Evolutionary conservation across 2,113 vertebrate genomes (phyloP).

Genomic region (Sorex fumeus): DNA sequence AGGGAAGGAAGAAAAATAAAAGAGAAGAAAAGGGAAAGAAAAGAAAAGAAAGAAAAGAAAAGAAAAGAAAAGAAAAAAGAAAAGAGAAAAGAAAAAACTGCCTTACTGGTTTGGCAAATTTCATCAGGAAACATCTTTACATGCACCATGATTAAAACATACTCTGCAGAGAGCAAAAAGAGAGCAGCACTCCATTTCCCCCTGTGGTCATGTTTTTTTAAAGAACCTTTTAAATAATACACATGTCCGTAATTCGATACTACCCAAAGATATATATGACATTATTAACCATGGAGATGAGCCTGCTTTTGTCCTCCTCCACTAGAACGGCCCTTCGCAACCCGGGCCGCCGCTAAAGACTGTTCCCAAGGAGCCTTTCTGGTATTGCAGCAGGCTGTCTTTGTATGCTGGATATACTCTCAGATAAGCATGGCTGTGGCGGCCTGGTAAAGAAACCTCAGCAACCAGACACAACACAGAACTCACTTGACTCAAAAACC

Average conservation of each 20-base stretch:
- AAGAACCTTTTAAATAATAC: slow-evolving; percentile 78
- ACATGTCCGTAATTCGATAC: slow-evolving; percentile 56
- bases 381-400: not conserved
- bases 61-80: too few relatives aligned
- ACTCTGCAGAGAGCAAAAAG: slow-evolving; percentile 41
- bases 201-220: slow-evolving; percentile 68
- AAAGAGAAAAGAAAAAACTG: not conserved
- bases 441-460: not conserved
- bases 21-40: too few relatives aligned
- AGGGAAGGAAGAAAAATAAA: too few relatives aligned
- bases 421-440: not conserved
- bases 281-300: not conserved
- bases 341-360: not conserved
- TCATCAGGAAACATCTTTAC: slow-evolving; percentile 60
- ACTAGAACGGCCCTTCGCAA: not conserved
- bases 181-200: slow-evolving; percentile 25
- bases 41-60: too few relatives aligned
- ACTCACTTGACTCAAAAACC: slow-evolving; percentile 21
- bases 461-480: slow-evolving; percentile 27
- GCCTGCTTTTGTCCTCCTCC: not conserved
- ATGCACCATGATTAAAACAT: slow-evolving; percentile 57
- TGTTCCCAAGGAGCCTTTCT: not conserved
- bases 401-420: not conserved
- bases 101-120: slow-evolving; percentile 76
- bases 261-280: not conserved